phyloP scores from a whole-genome alignment of 2,888 invertebrate genomes.

The Emmelina monodactyla region DNA sequence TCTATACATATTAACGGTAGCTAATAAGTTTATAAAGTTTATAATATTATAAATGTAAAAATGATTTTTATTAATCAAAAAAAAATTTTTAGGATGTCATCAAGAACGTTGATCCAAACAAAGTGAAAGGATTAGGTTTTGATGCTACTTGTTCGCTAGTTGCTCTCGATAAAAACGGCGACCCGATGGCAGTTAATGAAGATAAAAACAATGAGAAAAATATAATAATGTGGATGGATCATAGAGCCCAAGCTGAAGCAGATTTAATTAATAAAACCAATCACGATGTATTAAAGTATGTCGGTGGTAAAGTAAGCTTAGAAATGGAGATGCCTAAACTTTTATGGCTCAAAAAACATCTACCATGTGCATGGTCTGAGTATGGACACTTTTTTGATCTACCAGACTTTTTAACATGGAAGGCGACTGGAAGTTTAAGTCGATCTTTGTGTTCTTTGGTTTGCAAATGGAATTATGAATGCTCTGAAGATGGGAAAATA shows the following conservation, averaged over 20 bases:
- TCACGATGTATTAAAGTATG: slow-evolving; percentile 81
- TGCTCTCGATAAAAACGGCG: slow-evolving; percentile 72
- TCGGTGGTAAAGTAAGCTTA: slow-evolving; percentile 92
- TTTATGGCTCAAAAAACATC: slow-evolving; percentile 86
- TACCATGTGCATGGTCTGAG: slow-evolving; percentile 72
- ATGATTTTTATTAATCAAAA: too few relatives aligned
- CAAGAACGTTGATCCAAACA: slow-evolving; percentile 52
- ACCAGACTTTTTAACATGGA: slow-evolving; percentile 94
- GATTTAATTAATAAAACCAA: slow-evolving; percentile 77
- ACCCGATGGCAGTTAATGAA: slow-evolving; percentile 75
- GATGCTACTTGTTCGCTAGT: slow-evolving; percentile 96
- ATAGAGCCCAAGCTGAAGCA: slow-evolving; percentile 83
- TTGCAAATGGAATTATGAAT: slow-evolving; percentile 94
- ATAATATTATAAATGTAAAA: too few relatives aligned
- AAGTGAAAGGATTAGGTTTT: slow-evolving; percentile 88
- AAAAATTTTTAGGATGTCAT: slow-evolving; percentile 64
- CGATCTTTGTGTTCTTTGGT: slow-evolving; percentile 92
- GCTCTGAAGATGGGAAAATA: slow-evolving; percentile 59
- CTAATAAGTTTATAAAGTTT: too few relatives aligned
- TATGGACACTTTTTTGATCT: slow-evolving; percentile 86
- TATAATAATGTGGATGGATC: slow-evolving; percentile 93
- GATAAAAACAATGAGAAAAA: slow-evolving; percentile 76
- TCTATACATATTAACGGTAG: too few relatives aligned
- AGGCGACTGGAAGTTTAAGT: slow-evolving; percentile 76
- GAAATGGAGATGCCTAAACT: slow-evolving; percentile 98